Evolutionary conservation across 2,888 invertebrate species (phyloP).

Genomic region (Pardosa pseudoannulata): DNA sequence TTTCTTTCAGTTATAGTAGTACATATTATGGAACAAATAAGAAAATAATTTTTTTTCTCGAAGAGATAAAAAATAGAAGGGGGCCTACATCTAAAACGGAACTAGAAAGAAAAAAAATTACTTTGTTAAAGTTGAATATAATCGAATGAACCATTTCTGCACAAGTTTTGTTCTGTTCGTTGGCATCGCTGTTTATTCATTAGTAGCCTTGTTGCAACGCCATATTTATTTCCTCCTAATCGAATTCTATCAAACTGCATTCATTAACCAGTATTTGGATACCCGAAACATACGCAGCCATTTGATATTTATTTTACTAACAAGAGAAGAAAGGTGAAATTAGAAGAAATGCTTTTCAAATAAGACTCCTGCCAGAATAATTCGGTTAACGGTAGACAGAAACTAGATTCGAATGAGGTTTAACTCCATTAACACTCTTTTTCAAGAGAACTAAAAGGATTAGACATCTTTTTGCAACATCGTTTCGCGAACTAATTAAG

Average conservation of each 20-base stretch:
- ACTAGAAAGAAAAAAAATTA: background rate
- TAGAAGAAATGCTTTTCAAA: slow-evolving; percentile 29
- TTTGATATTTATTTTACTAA: slow-evolving; percentile 20
- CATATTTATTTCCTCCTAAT: slow-evolving; percentile 13
- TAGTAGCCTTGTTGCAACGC: background rate
- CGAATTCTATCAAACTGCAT: slow-evolving; percentile 12
- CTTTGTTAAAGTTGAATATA: background rate
- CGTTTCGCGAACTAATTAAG: slow-evolving; percentile 59
- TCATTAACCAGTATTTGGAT: slow-evolving; percentile 27
- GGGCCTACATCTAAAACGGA: background rate
- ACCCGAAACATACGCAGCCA: slow-evolving; percentile 14
- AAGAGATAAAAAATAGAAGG: background rate
- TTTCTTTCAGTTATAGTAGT: too few species aligned
- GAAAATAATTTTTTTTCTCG: background rate
- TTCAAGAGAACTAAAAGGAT: slow-evolving; percentile 44
- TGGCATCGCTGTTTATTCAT: background rate
- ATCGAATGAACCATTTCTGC: background rate
- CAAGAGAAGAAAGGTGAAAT: slow-evolving; percentile 9
- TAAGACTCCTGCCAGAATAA: slow-evolving; percentile 20
- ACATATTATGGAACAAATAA: background rate
- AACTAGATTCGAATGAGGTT: slow-evolving; percentile 29
- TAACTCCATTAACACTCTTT: slow-evolving; percentile 67
- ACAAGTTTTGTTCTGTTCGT: background rate
- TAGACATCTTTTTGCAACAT: slow-evolving; percentile 53
- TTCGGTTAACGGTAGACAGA: slow-evolving; percentile 47